Conservation (phyloP, 2,888 invertebrate genomes). For the Trachelus stipa region DNA sequence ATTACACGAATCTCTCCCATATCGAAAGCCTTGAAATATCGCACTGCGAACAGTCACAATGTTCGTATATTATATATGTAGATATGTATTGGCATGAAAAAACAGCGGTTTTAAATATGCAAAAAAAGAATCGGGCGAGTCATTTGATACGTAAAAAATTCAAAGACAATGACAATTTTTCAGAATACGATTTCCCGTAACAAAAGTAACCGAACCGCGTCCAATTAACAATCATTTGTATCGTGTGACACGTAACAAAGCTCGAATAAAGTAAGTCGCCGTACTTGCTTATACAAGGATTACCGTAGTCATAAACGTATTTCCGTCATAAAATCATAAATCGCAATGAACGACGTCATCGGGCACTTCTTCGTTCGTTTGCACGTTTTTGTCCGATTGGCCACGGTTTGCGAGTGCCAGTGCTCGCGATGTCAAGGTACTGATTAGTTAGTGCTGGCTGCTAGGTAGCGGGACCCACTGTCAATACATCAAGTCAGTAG, state of each 20-base stretch:
- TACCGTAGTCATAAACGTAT: not conserved
- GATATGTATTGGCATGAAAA: not conserved
- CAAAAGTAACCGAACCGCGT: not conserved
- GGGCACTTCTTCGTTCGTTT: constrained; percentile 25
- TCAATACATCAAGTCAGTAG: constrained; percentile 9
- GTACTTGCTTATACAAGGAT: not conserved
- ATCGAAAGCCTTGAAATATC: not conserved
- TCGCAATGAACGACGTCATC: not conserved
- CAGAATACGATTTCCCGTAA: not conserved
- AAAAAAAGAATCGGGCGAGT: not conserved
- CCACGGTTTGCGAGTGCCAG: not conserved
- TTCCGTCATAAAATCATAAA: not conserved
- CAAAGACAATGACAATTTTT: not conserved
- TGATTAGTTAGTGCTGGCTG: constrained; percentile 1
- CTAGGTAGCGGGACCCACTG: constrained; percentile 1
- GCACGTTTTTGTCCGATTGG: not conserved
- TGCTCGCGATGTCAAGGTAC: constrained; percentile 1
- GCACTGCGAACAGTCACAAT: not conserved
- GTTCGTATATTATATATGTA: not conserved
- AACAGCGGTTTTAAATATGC: not conserved
- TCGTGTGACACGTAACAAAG: not conserved
- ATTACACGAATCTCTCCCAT: not conserved
- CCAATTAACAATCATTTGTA: not conserved
- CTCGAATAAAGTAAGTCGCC: not conserved
- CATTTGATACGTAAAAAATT: not conserved